A percentile compares a stretch with the other conserved stretches of the same genome.
Conservation (phyloP, 2,888 invertebrate genomes). For the Stenolophus ochropezus region DNA sequence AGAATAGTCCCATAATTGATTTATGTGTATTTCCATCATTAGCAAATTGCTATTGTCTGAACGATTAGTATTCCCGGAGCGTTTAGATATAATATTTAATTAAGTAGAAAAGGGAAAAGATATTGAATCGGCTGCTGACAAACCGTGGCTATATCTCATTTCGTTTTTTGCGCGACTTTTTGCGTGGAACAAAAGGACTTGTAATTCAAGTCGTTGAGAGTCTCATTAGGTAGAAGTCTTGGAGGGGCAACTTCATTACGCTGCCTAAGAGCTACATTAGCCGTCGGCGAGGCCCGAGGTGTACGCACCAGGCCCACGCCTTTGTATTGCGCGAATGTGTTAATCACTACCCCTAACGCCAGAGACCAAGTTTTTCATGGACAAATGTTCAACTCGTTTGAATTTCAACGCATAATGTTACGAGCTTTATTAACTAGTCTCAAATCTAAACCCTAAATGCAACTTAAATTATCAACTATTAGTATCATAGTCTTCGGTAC, state of each 20-base stretch:
- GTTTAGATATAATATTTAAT: slow-evolving; percentile 52
- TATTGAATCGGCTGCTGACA: slow-evolving; percentile 48
- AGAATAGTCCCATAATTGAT: not conserved
- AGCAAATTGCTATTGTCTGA: not conserved
- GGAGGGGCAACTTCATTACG: slow-evolving; percentile 47
- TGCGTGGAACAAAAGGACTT: slow-evolving; percentile 56
- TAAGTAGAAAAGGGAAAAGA: slow-evolving; percentile 51
- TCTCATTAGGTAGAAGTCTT: slow-evolving; percentile 55
- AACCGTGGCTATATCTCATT: slow-evolving; percentile 53
- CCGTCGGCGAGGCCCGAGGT: not conserved
- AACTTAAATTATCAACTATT: too few relatives aligned
- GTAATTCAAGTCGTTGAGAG: slow-evolving; percentile 59
- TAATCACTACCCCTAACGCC: not conserved
- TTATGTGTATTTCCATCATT: slow-evolving; percentile 13
- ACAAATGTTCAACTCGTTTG: not conserved
- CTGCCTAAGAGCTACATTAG: slow-evolving; percentile 43
- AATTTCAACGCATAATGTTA: too few relatives aligned
- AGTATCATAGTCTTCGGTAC: too few relatives aligned
- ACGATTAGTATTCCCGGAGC: slow-evolving; percentile 20
- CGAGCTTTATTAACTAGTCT: too few relatives aligned
- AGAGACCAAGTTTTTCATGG: not conserved
- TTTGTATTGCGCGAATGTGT: slow-evolving; percentile 42
- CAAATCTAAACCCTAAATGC: too few relatives aligned
- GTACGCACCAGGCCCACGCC: not conserved
- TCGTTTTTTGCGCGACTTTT: slow-evolving; percentile 52